Percentiles rank a stretch among this genome's conserved stretches.
Evolutionary conservation across 2,797 vertebrate species (phyloP).

Genomic region (Microctenopoma steveboyesi): DNA sequence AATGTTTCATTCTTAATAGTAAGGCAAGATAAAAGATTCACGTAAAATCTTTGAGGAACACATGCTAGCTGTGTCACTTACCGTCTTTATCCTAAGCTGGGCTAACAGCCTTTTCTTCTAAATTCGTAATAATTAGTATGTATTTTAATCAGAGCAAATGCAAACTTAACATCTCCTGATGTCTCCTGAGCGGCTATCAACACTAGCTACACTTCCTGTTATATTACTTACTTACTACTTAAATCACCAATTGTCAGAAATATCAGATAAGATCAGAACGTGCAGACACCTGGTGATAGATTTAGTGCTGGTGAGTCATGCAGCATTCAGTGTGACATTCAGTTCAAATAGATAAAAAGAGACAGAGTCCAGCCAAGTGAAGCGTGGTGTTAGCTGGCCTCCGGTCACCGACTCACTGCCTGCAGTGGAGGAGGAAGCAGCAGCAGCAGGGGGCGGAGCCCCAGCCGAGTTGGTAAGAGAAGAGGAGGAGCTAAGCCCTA

Average conservation of each 20-base stretch:
- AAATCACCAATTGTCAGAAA: neutral
- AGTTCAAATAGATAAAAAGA: constrained; percentile 29
- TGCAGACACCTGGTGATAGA: constrained; percentile 51
- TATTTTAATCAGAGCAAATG: neutral
- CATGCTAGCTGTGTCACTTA: neutral
- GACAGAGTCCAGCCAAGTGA: constrained; percentile 50
- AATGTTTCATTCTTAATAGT: no score
- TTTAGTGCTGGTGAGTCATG: constrained; percentile 51
- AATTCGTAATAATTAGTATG: neutral
- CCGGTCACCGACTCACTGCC: constrained; percentile 92
- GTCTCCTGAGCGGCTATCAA: constrained; percentile 6
- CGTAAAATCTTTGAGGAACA: no score
- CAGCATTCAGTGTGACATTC: constrained; percentile 73
- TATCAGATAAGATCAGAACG: constrained; percentile 13
- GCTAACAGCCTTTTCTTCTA: neutral
- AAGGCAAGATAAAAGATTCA: no score
- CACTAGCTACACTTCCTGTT: no score
- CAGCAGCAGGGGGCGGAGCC: constrained; percentile 86
- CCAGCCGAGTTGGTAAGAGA: constrained; percentile 91
- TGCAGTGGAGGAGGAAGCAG: constrained; percentile 85
- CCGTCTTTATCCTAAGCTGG: neutral
- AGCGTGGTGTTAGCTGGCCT: constrained; percentile 66
- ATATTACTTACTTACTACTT: neutral
- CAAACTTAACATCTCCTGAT: neutral
- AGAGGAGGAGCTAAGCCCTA: constrained; percentile 91